Evolutionary conservation across 2,113 vertebrate species (phyloP).

Genomic region (Peromyscus maniculatus): DNA sequence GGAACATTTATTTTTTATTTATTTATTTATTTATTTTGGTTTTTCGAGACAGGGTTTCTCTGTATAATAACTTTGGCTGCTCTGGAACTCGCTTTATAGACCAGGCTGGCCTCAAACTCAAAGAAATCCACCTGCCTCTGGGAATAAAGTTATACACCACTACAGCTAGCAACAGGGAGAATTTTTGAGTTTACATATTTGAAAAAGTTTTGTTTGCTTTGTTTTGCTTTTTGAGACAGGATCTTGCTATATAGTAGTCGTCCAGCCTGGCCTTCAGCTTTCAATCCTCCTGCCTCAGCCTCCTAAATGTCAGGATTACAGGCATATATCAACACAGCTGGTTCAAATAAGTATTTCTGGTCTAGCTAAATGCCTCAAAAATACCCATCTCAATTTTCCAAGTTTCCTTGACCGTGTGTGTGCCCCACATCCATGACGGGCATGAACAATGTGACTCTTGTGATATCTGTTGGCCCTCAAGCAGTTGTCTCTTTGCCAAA

Average conservation of each 20-base stretch:
- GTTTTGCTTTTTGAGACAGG: background rate
- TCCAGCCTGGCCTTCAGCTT: background rate
- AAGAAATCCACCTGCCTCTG: background rate
- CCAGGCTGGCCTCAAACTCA: background rate
- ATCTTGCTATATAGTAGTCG: background rate
- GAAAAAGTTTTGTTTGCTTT: background rate
- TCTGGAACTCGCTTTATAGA: background rate
- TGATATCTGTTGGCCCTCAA: slow-evolving; percentile 57
- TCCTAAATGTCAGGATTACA: background rate
- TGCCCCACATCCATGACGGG: background rate
- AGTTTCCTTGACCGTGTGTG: slow-evolving; percentile 27
- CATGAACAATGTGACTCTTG: slow-evolving; percentile 35
- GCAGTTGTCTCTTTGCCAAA: slow-evolving; percentile 2
- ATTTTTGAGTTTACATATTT: slow-evolving; percentile 34
- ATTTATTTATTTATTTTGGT: background rate
- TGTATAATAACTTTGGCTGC: background rate
- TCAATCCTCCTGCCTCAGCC: background rate
- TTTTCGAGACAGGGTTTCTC: background rate
- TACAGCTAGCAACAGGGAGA: background rate
- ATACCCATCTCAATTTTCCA: slow-evolving; percentile 4
- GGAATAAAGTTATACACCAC: background rate
- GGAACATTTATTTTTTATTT: background rate
- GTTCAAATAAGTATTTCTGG: slow-evolving; percentile 26
- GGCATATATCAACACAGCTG: background rate
- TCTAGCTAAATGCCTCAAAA: slow-evolving; percentile 4